Evolutionary conservation across 2,113 vertebrate species (phyloP).

Genomic region (Cochlearius cochlearius): DNA sequence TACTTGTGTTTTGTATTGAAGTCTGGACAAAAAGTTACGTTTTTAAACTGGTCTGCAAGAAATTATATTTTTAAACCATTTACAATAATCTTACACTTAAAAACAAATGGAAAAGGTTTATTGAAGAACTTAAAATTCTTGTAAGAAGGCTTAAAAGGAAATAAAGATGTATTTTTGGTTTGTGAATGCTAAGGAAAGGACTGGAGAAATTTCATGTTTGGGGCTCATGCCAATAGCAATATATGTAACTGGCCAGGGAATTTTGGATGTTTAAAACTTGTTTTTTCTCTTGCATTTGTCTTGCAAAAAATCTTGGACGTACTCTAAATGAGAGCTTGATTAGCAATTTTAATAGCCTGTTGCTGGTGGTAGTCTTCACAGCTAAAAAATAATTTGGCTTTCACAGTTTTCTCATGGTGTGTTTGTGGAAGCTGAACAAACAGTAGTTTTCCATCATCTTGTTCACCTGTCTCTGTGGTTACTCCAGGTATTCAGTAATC

Average conservation of each 20-base stretch:
- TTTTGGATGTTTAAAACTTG: background rate
- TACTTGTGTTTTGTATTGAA: background rate
- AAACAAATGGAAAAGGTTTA: background rate
- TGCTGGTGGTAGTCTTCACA: background rate
- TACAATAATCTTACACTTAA: background rate
- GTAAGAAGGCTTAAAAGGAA: background rate
- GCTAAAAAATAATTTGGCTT: background rate
- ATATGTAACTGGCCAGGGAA: background rate
- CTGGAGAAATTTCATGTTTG: background rate
- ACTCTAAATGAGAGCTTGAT: background rate
- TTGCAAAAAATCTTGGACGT: background rate
- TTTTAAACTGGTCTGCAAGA: background rate
- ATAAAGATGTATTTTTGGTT: accelerated
- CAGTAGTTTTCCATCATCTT: background rate
- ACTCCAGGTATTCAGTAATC: background rate
- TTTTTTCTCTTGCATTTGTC: background rate
- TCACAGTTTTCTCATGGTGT: background rate
- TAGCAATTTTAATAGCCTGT: background rate
- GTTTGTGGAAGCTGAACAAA: background rate
- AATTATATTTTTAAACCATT: background rate
- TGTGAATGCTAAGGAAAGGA: background rate
- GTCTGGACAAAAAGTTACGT: background rate
- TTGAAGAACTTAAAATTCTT: background rate
- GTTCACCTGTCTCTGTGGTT: background rate
- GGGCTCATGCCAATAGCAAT: background rate